Evolutionary conservation across 2,797 vertebrate genomes (phyloP).

Genomic region (Takifugu rubripes): DNA sequence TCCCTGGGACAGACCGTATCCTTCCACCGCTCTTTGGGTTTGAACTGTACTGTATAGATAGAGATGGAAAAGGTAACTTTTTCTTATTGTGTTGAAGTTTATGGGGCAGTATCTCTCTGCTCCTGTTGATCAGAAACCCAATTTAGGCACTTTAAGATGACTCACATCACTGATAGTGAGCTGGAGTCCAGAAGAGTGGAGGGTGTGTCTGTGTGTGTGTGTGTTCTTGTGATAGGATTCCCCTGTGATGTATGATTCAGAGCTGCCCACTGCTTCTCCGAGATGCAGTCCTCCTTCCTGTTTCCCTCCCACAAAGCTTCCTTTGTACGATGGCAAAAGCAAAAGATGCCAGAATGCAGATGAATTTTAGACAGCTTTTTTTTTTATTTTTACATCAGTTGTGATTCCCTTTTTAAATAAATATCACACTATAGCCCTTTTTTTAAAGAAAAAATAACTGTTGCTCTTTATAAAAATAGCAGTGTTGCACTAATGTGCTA

Average conservation of each 20-base stretch:
- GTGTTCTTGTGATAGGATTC: constrained; percentile 15
- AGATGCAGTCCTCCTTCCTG: constrained; percentile 39
- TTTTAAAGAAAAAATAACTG: too few species aligned
- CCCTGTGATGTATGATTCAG: constrained; percentile 52
- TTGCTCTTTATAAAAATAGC: too few species aligned
- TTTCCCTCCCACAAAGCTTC: constrained; percentile 41
- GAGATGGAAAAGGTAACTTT: too few species aligned
- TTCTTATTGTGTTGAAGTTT: too few species aligned
- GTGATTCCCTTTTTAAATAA: background rate
- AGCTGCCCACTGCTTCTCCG: constrained; percentile 45
- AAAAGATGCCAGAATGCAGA: constrained; percentile 6
- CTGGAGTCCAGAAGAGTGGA: constrained; percentile 18
- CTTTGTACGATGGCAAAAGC: constrained; percentile 11
- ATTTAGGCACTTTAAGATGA: background rate
- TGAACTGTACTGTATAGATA: too few species aligned
- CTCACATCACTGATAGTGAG: constrained; percentile 15
- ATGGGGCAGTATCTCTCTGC: too few species aligned
- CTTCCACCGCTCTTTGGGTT: constrained; percentile 70
- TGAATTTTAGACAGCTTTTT: too few species aligned
- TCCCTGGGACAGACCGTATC: constrained; percentile 99
- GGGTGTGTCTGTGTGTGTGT: background rate
- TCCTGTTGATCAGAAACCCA: too few species aligned
- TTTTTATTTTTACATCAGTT: too few species aligned
- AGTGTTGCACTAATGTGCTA: too few species aligned
- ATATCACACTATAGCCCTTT: background rate